Percentiles rank a stretch among this genome's conserved stretches.
phyloP scores from a whole-genome alignment of 2,113 vertebrate species.

The Erythrocercus mccallii region DNA sequence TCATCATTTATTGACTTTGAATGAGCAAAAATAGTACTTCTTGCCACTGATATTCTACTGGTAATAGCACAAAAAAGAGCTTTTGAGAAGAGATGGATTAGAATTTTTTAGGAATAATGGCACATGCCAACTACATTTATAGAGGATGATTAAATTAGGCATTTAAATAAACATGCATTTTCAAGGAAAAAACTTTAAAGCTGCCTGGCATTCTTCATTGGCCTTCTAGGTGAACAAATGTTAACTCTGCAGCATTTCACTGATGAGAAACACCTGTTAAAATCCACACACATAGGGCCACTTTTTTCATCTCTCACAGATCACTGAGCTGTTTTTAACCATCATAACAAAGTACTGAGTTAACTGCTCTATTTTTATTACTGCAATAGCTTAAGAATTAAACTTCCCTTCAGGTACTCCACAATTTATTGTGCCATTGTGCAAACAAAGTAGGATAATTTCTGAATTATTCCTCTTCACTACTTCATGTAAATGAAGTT shows the following conservation, averaged over 20 bases:
- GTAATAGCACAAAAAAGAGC: neutral
- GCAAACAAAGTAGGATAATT: neutral
- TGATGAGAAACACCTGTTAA: neutral
- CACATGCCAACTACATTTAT: neutral
- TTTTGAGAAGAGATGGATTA: neutral
- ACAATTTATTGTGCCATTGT: neutral
- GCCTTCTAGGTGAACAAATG: neutral
- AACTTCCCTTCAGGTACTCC: neutral
- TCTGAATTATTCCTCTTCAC: neutral
- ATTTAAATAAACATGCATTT: neutral
- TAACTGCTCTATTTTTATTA: neutral
- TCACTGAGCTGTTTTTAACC: neutral
- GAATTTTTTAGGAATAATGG: constrained; percentile 2
- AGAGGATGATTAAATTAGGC: neutral
- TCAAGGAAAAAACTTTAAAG: neutral
- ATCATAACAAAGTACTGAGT: neutral
- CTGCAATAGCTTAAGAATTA: neutral
- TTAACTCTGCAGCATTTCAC: neutral
- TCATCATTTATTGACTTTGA: neutral
- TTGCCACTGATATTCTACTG: neutral
- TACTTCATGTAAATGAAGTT: neutral
- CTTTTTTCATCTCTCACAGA: neutral
- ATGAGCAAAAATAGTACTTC: neutral
- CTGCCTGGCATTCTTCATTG: neutral
- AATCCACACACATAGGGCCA: neutral